These are phyloP conservation scores for Leptura quadrifasciata DNA, from an alignment of 2,888 invertebrate genomes.

Conservation along the genomic window DNA sequence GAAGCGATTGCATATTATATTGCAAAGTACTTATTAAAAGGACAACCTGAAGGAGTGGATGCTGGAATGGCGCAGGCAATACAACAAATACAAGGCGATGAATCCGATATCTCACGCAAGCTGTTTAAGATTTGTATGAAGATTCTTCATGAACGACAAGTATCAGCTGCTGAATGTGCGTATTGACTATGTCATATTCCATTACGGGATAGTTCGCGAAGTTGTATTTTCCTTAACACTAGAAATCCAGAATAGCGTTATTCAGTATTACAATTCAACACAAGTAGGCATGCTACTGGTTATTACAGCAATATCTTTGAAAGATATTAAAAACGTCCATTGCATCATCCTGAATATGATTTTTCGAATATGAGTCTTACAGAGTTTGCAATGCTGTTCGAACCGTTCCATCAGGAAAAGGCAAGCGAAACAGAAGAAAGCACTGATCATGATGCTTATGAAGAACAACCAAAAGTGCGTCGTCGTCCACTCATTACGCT, in stretches of 20 bases:
- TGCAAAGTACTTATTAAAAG: constrained; percentile 49
- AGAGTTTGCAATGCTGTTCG: constrained; percentile 29
- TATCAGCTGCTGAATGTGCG: constrained; percentile 63
- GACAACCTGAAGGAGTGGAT: constrained; percentile 47
- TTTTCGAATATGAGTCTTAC: constrained; percentile 22
- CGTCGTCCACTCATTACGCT: constrained; percentile 26
- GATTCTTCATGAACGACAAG: constrained; percentile 62
- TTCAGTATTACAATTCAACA: constrained; percentile 22
- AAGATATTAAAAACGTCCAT: constrained; percentile 25
- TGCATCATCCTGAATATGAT: constrained; percentile 6
- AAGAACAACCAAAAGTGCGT: background rate
- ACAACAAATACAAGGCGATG: constrained; percentile 51
- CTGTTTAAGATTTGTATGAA: constrained; percentile 63
- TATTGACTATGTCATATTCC: constrained; percentile 57
- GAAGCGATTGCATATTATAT: constrained; percentile 54
- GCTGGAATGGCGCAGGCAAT: constrained; percentile 55
- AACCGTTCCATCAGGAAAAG: constrained; percentile 18
- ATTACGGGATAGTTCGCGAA: constrained; percentile 24
- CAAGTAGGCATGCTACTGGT: constrained; percentile 12
- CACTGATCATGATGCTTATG: constrained; percentile 11
- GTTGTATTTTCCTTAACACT: constrained; percentile 22
- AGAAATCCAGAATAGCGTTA: constrained; percentile 28
- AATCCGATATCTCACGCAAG: constrained; percentile 44
- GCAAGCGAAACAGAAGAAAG: background rate
- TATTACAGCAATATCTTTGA: constrained; percentile 29